Percentiles rank a stretch among this genome's conserved stretches.
phyloP scores from a whole-genome alignment of 2,797 vertebrate species.

The Anabacerthia variegaticeps region DNA sequence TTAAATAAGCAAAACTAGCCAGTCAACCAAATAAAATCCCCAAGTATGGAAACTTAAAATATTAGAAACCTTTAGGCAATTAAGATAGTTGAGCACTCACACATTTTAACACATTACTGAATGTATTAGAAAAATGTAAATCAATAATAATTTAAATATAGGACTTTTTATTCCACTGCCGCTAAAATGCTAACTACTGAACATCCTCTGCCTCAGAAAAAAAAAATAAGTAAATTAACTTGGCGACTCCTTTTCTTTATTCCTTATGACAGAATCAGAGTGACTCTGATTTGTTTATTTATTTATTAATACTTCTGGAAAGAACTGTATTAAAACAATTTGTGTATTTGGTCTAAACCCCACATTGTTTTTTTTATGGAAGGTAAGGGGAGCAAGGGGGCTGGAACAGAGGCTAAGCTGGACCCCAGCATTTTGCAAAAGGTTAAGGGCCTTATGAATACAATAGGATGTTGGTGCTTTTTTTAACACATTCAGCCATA shows the following conservation, averaged over 20 bases:
- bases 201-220: too few relatives aligned
- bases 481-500: conserved; percentile 12
- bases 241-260: not conserved
- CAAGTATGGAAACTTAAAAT: not conserved
- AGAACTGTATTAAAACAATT: not conserved
- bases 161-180: not conserved
- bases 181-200: not conserved
- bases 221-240: not conserved
- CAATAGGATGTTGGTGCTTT: not conserved
- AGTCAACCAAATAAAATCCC: not conserved
- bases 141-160: not conserved
- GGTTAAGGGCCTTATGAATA: conserved; percentile 13
- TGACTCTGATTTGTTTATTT: too few relatives aligned
- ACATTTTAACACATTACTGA: not conserved
- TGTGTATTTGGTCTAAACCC: not conserved
- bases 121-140: not conserved
- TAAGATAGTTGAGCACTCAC: not conserved
- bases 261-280: not conserved
- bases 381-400: not conserved
- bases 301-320: not conserved
- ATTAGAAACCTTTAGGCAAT: not conserved
- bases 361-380: not conserved
- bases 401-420: not conserved
- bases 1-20: not conserved
- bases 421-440: not conserved